Conservation (phyloP, 1,140 invertebrate species). For the Eumeta japonica region DNA sequence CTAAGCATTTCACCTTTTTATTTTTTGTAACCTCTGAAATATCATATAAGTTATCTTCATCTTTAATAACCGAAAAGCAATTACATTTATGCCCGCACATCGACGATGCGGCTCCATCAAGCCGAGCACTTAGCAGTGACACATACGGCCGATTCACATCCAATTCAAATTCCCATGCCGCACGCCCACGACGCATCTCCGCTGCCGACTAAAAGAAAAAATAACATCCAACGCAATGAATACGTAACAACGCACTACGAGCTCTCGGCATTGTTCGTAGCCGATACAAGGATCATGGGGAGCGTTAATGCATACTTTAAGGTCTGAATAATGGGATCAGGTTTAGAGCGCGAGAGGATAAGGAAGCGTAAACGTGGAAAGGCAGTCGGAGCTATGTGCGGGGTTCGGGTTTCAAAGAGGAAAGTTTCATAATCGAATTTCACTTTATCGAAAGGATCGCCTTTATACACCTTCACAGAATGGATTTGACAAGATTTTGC, state of each 20-base stretch:
- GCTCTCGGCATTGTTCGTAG: neutral
- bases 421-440: no score
- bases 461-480: no score
- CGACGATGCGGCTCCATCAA: neutral
- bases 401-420: no score
- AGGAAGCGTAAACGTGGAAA: no score
- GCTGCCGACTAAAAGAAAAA: conserved; percentile 24
- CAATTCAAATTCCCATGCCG: conserved; percentile 27
- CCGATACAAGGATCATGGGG: neutral
- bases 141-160: no score
- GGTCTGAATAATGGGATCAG: neutral
- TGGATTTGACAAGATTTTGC: no score
- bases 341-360: neutral
- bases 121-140: no score
- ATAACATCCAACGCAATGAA: conserved; percentile 25
- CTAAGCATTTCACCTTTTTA: no score
- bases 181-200: conserved; percentile 19
- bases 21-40: no score
- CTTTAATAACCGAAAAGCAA: neutral
- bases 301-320: neutral
- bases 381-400: no score
- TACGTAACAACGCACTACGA: conserved; percentile 18
- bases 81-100: neutral
- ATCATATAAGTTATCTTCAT: neutral
- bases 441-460: no score